Evolutionary conservation across 1,140 invertebrate species (phyloP).

Genomic region (Acromyrmex heyeri): DNA sequence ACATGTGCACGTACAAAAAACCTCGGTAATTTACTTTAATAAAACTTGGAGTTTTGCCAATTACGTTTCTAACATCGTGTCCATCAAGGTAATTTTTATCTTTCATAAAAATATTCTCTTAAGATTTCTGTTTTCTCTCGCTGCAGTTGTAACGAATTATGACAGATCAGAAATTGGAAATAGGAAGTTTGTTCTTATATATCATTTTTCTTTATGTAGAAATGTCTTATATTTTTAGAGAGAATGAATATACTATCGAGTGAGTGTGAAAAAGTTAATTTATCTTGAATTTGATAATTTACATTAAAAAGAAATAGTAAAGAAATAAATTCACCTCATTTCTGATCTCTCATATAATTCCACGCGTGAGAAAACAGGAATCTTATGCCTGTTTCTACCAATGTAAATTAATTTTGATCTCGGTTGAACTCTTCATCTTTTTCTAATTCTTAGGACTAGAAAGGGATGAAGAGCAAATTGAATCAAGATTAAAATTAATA

Average conservation of each 20-base stretch:
- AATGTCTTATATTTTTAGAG: not conserved
- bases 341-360: not conserved
- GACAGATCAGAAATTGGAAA: not conserved
- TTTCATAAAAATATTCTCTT: slow-evolving; percentile 36
- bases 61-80: not conserved
- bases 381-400: too few relatives aligned
- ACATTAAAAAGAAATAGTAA: not conserved
- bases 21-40: not conserved
- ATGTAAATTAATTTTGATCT: too few relatives aligned
- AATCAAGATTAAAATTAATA: too few relatives aligned
- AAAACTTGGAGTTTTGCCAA: not conserved
- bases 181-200: not conserved
- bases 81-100: not conserved
- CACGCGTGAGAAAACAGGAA: not conserved
- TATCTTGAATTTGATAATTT: not conserved
- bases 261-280: not conserved
- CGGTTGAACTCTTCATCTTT: too few relatives aligned
- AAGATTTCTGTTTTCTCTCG: not conserved
- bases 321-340: not conserved
- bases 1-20: slow-evolving; percentile 47
- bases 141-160: not conserved
- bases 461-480: too few relatives aligned
- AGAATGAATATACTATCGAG: not conserved
- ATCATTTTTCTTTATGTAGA: not conserved
- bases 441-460: too few relatives aligned